A percentile compares a stretch with the other conserved stretches of the same genome.
Conservation (phyloP, 37 sponge, comb jelly and placozoan species). For the Beroe ovata region DNA sequence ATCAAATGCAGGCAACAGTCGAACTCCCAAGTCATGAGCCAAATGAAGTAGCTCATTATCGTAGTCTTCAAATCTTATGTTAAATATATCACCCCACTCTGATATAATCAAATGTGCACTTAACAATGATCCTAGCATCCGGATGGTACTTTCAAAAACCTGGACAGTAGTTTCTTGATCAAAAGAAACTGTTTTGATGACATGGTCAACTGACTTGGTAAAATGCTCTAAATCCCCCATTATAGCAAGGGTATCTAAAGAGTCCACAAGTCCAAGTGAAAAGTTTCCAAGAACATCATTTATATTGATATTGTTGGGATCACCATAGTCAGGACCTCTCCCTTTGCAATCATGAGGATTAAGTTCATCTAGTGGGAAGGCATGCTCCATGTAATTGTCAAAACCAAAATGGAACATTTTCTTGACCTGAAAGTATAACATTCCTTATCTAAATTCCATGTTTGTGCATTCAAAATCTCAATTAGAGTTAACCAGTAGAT, state of each 20-base stretch:
- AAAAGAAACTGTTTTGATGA: slow-evolving; percentile 83
- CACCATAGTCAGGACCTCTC: slow-evolving; percentile 87
- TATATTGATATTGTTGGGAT: slow-evolving; percentile 78
- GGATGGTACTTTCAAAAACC: slow-evolving; percentile 97
- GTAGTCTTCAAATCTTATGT: slow-evolving; percentile 75
- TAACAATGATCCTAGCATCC: slow-evolving; percentile 89
- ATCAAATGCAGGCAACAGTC: slow-evolving; percentile 92
- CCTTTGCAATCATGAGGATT: slow-evolving; percentile 90
- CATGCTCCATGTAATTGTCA: slow-evolving; percentile 92
- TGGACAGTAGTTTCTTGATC: slow-evolving; percentile 82
- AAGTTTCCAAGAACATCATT: slow-evolving; percentile 96
- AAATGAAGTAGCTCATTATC: slow-evolving; percentile 78
- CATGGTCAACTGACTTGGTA: slow-evolving; percentile 77
- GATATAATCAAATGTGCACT: slow-evolving; percentile 86
- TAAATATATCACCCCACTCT: slow-evolving; percentile 77
- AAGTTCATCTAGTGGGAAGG: slow-evolving; percentile 96
- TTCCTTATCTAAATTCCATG: no score
- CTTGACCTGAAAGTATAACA: slow-evolving; percentile 25
- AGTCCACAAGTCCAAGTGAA: slow-evolving; percentile 88
- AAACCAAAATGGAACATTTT: slow-evolving; percentile 96
- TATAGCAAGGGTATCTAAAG: slow-evolving; percentile 82
- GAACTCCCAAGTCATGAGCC: slow-evolving; percentile 81
- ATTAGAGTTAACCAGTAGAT: no score
- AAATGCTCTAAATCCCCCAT: slow-evolving; percentile 75
- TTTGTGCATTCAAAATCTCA: no score